These are phyloP conservation scores for Neogale vison DNA, from an alignment of 2,113 vertebrate genomes.

Conservation along the genomic window DNA sequence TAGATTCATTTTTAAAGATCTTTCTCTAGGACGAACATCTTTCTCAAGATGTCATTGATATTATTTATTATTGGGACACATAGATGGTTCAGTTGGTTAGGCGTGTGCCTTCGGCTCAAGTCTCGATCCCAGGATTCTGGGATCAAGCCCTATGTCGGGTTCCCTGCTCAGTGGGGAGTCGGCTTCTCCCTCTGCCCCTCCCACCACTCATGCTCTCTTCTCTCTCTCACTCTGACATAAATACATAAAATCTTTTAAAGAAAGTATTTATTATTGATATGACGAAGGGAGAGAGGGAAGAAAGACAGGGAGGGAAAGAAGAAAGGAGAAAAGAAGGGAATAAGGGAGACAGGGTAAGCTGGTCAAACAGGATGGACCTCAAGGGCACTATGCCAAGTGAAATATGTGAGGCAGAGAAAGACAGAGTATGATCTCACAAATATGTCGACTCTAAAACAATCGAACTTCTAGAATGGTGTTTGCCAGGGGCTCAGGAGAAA, in stretches of 20 bases:
- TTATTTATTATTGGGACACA: neutral
- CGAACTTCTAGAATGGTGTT: neutral
- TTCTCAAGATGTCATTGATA: neutral
- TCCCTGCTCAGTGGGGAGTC: neutral
- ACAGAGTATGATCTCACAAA: neutral
- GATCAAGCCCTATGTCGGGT: neutral
- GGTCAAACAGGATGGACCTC: neutral
- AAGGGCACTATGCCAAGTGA: neutral
- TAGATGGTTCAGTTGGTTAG: neutral
- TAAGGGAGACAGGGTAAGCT: neutral
- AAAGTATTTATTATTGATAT: neutral
- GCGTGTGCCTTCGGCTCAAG: neutral
- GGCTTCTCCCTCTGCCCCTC: neutral
- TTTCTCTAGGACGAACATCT: neutral
- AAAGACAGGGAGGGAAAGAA: neutral
- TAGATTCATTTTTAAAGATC: neutral
- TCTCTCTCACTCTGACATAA: neutral
- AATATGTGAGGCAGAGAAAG: neutral
- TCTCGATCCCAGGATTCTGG: neutral
- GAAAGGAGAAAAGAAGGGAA: neutral
- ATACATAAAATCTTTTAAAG: neutral
- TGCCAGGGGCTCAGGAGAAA: neutral
- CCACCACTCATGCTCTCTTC: neutral
- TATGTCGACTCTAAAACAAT: neutral
- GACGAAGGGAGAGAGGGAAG: neutral